These are phyloP conservation scores for Cheumatopsyche charites DNA, from an alignment of 1,140 invertebrate species.

Conservation along the genomic window DNA sequence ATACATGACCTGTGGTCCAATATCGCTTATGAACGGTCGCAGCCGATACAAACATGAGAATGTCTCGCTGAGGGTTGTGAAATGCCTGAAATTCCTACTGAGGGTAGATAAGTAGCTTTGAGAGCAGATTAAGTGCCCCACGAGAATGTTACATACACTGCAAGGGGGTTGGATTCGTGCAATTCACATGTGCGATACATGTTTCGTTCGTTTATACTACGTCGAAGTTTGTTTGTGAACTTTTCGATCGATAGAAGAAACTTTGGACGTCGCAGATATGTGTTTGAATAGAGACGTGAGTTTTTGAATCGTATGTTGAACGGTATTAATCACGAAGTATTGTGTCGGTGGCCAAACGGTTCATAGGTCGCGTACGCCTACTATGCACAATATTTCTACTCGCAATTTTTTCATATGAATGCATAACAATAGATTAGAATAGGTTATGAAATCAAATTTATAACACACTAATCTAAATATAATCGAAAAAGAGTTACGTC, in stretches of 20 bases:
- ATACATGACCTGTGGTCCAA: background rate
- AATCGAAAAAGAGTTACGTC: too few relatives aligned
- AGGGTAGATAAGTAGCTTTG: constrained; percentile 25
- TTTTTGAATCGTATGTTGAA: constrained; percentile 14
- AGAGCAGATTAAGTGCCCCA: constrained; percentile 19
- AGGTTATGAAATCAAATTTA: too few relatives aligned
- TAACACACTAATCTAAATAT: too few relatives aligned
- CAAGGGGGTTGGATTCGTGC: background rate
- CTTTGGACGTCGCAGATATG: too few relatives aligned
- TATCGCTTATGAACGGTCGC: background rate
- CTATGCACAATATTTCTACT: background rate
- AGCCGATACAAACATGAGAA: constrained; percentile 10
- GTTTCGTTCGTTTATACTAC: background rate
- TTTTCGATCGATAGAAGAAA: too few relatives aligned
- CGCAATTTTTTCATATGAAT: too few relatives aligned
- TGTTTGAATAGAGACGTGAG: constrained; percentile 20
- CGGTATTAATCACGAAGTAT: constrained; percentile 24
- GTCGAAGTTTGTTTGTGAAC: background rate
- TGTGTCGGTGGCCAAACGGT: constrained; percentile 3
- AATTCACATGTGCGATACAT: background rate
- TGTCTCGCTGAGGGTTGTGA: constrained; percentile 26
- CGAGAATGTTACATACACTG: constrained; percentile 1
- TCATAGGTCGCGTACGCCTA: constrained; percentile 21
- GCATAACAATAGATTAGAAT: too few relatives aligned
- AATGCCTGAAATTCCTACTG: constrained; percentile 16